These are phyloP conservation scores for Anthopleura xanthogrammica DNA, from an alignment of 92 coral and sea anemone genomes.

Conservation along the genomic window DNA sequence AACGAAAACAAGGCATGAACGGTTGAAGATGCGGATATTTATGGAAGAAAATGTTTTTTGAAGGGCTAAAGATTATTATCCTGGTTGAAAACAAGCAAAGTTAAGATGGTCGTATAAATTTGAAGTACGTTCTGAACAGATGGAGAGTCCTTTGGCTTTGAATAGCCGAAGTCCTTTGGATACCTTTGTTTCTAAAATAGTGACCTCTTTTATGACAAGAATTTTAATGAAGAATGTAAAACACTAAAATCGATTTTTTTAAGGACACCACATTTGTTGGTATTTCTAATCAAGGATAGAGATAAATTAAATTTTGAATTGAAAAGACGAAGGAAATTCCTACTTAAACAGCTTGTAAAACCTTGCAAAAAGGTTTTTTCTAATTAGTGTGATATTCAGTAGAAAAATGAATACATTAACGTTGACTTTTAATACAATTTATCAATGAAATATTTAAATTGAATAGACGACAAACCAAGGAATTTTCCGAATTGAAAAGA, in stretches of 20 bases:
- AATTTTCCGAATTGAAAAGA: neutral
- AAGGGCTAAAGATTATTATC: neutral
- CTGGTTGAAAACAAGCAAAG: neutral
- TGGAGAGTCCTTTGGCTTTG: neutral
- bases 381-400: neutral
- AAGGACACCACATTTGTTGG: neutral
- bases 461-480: neutral
- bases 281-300: neutral
- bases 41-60: neutral
- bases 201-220: neutral
- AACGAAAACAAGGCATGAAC: neutral
- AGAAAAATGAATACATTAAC: neutral
- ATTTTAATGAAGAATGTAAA: neutral
- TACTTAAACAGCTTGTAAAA: neutral
- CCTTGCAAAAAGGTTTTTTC: neutral
- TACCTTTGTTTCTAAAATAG: constrained; percentile 1
- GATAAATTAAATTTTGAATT: neutral
- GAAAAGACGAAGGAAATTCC: neutral
- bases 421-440: neutral
- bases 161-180: neutral
- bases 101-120: neutral
- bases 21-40: neutral
- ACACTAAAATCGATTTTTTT: neutral
- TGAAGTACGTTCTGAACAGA: neutral
- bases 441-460: neutral